Evolutionary conservation across 2,888 invertebrate species (phyloP).

Genomic region (Chrysolina haemoptera): DNA sequence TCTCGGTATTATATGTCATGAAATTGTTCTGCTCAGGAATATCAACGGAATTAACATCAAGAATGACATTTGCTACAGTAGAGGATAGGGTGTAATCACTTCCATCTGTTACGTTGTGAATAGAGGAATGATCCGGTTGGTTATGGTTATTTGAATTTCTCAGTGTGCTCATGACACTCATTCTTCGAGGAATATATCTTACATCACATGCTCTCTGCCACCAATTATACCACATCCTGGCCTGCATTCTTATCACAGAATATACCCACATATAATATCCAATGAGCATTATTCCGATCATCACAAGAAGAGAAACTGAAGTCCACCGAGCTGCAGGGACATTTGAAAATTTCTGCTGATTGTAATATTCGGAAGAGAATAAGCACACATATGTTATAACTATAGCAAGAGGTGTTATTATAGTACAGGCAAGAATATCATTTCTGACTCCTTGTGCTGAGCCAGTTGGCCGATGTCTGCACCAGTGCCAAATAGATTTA

Average conservation of each 20-base stretch:
- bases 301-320: slow-evolving; percentile 69
- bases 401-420: slow-evolving; percentile 74
- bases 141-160: slow-evolving; percentile 5
- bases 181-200: slow-evolving; percentile 58
- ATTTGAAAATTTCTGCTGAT: slow-evolving; percentile 68
- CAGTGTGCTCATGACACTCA: slow-evolving; percentile 8
- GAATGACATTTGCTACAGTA: background rate
- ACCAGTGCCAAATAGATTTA: slow-evolving; percentile 77
- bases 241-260: slow-evolving; percentile 70
- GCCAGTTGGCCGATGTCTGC: slow-evolving; percentile 60
- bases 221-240: slow-evolving; percentile 73
- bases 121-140: background rate
- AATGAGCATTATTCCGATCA: slow-evolving; percentile 71
- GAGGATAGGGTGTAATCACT: slow-evolving; percentile 8
- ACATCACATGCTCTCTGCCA: slow-evolving; percentile 73
- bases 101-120: background rate
- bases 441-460: slow-evolving; percentile 66
- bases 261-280: slow-evolving; percentile 73
- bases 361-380: slow-evolving; percentile 71
- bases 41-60: slow-evolving; percentile 12
- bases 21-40: background rate
- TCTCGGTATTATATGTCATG: background rate
- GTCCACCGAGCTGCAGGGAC: slow-evolving; percentile 71
- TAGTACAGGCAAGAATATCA: slow-evolving; percentile 73
- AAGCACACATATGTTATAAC: slow-evolving; percentile 72